Percentiles rank a stretch among this genome's conserved stretches.
Evolutionary conservation across 2,797 vertebrate species (phyloP).

Genomic region (Limnodromus scolopaceus): DNA sequence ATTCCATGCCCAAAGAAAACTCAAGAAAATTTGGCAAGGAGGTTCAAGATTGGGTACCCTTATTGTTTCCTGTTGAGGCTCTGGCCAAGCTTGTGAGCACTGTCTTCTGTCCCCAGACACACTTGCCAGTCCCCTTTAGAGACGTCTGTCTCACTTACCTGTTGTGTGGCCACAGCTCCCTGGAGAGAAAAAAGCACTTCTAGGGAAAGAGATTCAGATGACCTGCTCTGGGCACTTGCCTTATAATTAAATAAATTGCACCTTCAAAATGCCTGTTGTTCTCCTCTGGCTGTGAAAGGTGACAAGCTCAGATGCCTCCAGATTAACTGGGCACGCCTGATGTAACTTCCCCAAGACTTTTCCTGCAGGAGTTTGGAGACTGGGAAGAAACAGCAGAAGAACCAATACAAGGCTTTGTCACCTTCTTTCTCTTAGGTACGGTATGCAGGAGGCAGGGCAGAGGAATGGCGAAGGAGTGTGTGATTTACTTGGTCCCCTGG

Average conservation of each 20-base stretch:
- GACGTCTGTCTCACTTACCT: neutral
- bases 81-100: neutral
- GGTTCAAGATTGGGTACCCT: neutral
- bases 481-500: neutral
- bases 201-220: neutral
- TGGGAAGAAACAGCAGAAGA: neutral
- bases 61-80: neutral
- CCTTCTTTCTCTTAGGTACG: neutral
- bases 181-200: neutral
- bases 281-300: neutral
- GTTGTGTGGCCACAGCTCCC: neutral
- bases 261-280: neutral
- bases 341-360: neutral
- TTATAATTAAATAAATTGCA: neutral
- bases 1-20: neutral
- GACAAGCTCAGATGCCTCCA: neutral
- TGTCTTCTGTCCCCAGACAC: neutral
- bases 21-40: neutral
- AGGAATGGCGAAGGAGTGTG: fast-evolving
- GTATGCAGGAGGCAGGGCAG: neutral
- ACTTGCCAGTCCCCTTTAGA: neutral
- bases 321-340: neutral
- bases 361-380: neutral
- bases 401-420: neutral
- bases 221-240: neutral